Evolutionary conservation across 1,140 invertebrate genomes (phyloP).

Genomic region (Pseudomyrmex pallidus): DNA sequence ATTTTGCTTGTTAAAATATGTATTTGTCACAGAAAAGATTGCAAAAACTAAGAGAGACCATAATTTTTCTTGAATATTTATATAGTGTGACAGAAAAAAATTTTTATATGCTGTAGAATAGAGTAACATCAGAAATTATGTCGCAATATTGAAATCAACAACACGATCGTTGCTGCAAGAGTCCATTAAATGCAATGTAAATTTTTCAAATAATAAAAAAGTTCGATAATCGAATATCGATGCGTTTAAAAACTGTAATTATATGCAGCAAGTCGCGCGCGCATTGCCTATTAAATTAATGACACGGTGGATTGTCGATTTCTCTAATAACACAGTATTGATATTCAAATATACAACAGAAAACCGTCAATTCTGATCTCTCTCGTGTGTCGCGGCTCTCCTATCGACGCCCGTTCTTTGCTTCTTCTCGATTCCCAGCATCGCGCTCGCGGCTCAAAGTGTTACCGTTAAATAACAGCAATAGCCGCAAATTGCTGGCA

Average conservation of each 20-base stretch:
- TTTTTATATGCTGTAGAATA: too few relatives aligned
- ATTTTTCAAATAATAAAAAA: neutral
- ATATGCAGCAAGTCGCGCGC: neutral
- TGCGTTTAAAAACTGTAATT: neutral
- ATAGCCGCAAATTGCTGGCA: conserved; percentile 56
- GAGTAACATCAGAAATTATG: too few relatives aligned
- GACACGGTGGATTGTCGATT: neutral
- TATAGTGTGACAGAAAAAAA: too few relatives aligned
- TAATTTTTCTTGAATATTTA: too few relatives aligned
- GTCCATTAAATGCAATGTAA: neutral
- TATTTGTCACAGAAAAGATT: neutral
- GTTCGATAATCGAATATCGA: neutral
- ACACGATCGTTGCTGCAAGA: neutral
- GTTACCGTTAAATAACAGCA: conserved; percentile 60
- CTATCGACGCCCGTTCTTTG: neutral
- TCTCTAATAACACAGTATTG: neutral
- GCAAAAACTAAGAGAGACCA: neutral
- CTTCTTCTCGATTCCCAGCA: conserved; percentile 18
- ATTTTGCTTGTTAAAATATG: conserved; percentile 32
- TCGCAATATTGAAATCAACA: neutral
- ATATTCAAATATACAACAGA: neutral
- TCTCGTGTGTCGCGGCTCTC: neutral
- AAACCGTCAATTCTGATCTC: neutral
- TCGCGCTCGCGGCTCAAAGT: conserved; percentile 29
- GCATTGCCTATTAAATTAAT: conserved; percentile 6